These are phyloP conservation scores for Nyctibius grandis DNA, from an alignment of 2,797 vertebrate species.

Conservation along the genomic window DNA sequence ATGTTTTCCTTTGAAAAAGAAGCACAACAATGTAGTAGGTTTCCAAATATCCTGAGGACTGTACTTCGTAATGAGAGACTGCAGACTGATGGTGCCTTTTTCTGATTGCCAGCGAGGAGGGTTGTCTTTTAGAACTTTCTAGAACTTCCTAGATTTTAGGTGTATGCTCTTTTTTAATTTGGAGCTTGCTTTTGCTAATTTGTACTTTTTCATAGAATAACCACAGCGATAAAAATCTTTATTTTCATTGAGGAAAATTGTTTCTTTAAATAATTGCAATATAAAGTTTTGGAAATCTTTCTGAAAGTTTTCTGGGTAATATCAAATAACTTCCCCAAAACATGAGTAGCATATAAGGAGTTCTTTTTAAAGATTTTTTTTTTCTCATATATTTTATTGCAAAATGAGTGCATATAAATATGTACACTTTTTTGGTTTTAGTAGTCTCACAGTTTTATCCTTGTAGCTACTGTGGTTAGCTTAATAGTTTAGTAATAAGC, in stretches of 20 bases:
- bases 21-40: background rate
- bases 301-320: background rate
- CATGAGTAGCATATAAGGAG: background rate
- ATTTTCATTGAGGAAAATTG: background rate
- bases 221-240: background rate
- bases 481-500: background rate
- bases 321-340: background rate
- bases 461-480: background rate
- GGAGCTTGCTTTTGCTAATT: slow-evolving; percentile 9
- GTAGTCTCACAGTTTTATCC: background rate
- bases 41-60: slow-evolving; percentile 21
- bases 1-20: slow-evolving; percentile 2
- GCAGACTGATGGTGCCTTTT: background rate
- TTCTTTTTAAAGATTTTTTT: background rate
- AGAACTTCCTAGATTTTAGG: background rate
- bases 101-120: background rate
- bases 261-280: background rate
- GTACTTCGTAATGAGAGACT: background rate
- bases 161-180: background rate
- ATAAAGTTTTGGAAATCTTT: background rate
- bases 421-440: background rate
- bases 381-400: background rate
- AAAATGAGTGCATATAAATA: background rate
- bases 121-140: background rate
- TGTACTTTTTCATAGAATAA: background rate